Evolutionary conservation across 2,888 invertebrate species (phyloP).

Genomic region (Caenorhabditis zanzibari): DNA sequence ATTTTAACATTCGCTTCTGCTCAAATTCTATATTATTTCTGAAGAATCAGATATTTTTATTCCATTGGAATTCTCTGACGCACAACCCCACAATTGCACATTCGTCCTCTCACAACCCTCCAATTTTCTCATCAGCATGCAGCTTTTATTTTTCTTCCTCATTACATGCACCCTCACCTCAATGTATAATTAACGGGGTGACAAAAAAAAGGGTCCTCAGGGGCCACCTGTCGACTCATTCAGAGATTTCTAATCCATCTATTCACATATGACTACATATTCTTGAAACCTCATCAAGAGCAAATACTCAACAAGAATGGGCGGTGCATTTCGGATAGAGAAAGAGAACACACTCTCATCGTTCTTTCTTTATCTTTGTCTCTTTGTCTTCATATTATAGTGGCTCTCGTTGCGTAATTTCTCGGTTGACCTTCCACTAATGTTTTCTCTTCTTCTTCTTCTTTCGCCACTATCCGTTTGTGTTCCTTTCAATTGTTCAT

Average conservation of each 20-base stretch:
- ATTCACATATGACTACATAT: not conserved
- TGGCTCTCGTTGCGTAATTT: conserved; percentile 42
- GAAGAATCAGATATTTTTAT: not conserved
- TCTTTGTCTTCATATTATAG: conserved; percentile 34
- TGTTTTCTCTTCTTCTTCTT: conserved; percentile 28
- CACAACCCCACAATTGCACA: not conserved
- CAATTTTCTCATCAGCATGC: conserved; percentile 19
- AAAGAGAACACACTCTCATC: not conserved
- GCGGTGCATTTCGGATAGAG: not conserved
- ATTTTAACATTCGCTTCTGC: too few relatives aligned
- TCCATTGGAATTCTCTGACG: not conserved
- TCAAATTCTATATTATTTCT: too few relatives aligned
- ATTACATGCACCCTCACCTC: not conserved
- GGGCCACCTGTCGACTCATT: conserved; percentile 18
- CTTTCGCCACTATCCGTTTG: conserved; percentile 13
- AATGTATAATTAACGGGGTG: conserved; percentile 23
- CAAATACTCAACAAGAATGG: not conserved
- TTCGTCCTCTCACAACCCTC: conserved; percentile 2
- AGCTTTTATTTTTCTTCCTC: not conserved
- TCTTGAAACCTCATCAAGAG: not conserved
- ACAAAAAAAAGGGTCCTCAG: not conserved
- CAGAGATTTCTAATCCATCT: not conserved
- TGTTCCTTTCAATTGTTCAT: not conserved
- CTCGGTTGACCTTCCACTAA: conserved; percentile 28
- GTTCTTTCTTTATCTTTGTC: not conserved